These are phyloP conservation scores for Drosophila ercepeae DNA, from an alignment of 1,140 invertebrate species.

Conservation along the genomic window DNA sequence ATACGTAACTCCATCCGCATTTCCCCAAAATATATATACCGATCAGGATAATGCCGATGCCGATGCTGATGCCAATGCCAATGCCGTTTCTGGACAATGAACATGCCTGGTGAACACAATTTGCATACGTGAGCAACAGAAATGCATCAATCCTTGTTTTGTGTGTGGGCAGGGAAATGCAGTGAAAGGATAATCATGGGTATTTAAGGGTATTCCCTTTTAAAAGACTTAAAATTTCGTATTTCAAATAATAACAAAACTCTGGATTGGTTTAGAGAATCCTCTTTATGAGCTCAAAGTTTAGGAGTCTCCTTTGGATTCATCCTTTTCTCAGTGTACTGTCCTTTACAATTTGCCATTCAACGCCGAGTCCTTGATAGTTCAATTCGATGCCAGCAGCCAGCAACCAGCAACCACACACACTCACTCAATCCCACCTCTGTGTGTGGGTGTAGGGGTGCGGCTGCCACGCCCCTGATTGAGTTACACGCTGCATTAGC, in stretches of 20 bases:
- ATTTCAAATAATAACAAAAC: too few species aligned
- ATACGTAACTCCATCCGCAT: conserved; percentile 28
- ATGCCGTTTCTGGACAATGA: background rate
- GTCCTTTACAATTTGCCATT: conserved; percentile 42
- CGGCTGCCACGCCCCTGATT: conserved; percentile 44
- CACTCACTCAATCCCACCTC: background rate
- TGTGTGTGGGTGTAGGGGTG: conserved; percentile 4
- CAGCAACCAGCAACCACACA: background rate
- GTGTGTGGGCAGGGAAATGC: too few species aligned
- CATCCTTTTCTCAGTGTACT: conserved; percentile 36
- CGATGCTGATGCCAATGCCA: background rate
- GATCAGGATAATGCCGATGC: background rate
- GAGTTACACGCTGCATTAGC: conserved; percentile 58
- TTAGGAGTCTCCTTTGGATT: conserved; percentile 13
- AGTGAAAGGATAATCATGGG: background rate
- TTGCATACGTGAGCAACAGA: conserved; percentile 22
- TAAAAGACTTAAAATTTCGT: too few species aligned
- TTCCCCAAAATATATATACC: conserved; percentile 6
- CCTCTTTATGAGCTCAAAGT: too few species aligned
- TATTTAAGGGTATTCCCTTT: too few species aligned
- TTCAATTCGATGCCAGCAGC: conserved; percentile 34
- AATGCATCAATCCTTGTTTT: too few species aligned
- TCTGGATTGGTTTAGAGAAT: too few species aligned
- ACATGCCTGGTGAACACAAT: conserved; percentile 18
- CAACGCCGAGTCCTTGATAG: conserved; percentile 35